Percentiles rank a stretch among this genome's conserved stretches.
These are phyloP conservation scores for Tachyglossus aculeatus DNA, from an alignment of 2,797 vertebrate genomes.

Conservation along the genomic window DNA sequence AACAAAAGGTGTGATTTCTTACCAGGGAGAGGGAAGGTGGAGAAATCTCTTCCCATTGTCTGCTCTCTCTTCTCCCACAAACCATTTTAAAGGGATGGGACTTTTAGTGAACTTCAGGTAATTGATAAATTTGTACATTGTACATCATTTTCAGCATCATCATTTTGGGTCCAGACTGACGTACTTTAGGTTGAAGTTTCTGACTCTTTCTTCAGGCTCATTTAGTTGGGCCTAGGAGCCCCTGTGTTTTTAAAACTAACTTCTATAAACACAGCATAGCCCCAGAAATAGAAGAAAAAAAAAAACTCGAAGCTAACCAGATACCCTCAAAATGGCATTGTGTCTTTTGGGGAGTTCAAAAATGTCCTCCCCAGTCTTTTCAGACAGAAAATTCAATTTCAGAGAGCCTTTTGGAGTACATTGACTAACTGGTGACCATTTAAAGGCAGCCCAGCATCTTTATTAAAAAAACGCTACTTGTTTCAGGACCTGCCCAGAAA, in stretches of 20 bases:
- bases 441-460: slow-evolving; percentile 30
- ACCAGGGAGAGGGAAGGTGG: too few species aligned
- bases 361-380: not conserved
- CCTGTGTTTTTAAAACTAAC: slow-evolving; percentile 69
- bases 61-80: slow-evolving; percentile 47
- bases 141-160: slow-evolving; percentile 65
- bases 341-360: not conserved
- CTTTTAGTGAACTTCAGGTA: slow-evolving; percentile 47
- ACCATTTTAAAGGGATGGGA: slow-evolving; percentile 53
- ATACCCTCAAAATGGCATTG: slow-evolving; percentile 11
- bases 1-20: slow-evolving; percentile 62
- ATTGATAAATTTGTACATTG: slow-evolving; percentile 64
- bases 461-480: slow-evolving; percentile 5
- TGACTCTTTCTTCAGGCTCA: slow-evolving; percentile 71
- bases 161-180: slow-evolving; percentile 62
- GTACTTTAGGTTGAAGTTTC: slow-evolving; percentile 59
- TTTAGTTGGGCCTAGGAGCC: slow-evolving; percentile 67
- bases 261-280: slow-evolving; percentile 66
- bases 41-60: too few species aligned
- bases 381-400: slow-evolving; percentile 22
- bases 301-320: not conserved
- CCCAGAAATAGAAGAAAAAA: not conserved
- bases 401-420: slow-evolving; percentile 13
- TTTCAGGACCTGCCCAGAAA: not conserved
- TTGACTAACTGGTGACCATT: not conserved